Evolutionary conservation across 2,888 invertebrate species (phyloP).

Genomic region (Morpho deidamia): DNA sequence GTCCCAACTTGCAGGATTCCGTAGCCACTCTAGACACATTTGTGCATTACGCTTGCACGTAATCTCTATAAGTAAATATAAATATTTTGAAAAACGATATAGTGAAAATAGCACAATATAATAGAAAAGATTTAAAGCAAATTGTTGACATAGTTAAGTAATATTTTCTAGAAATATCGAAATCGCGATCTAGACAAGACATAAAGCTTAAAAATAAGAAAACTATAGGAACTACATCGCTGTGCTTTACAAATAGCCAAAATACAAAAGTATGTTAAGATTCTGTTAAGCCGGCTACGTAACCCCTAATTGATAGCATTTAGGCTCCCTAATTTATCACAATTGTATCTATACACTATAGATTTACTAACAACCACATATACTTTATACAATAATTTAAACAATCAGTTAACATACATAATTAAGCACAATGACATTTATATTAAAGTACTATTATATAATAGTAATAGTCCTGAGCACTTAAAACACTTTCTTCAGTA

Average conservation of each 20-base stretch:
- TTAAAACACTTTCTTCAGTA: slow-evolving; percentile 89
- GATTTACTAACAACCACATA: slow-evolving; percentile 50
- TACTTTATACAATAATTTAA: slow-evolving; percentile 40
- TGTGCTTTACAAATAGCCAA: background rate
- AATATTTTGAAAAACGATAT: background rate
- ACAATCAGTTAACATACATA: slow-evolving; percentile 20
- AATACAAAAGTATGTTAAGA: background rate
- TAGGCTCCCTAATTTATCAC: slow-evolving; percentile 74
- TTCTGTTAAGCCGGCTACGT: background rate
- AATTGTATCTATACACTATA: slow-evolving; percentile 63
- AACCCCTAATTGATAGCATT: slow-evolving; percentile 31
- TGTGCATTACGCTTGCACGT: background rate
- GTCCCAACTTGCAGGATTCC: background rate
- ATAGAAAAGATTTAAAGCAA: too few species aligned
- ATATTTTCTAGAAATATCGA: too few species aligned
- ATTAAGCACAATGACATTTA: slow-evolving; percentile 8
- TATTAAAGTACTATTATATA: slow-evolving; percentile 47
- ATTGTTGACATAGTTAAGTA: too few species aligned
- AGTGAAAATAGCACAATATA: background rate
- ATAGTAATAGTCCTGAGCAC: slow-evolving; percentile 38
- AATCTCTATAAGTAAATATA: background rate
- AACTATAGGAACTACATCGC: background rate
- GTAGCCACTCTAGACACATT: background rate
- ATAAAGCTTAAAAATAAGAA: background rate
- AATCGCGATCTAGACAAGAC: too few species aligned